phyloP scores from a whole-genome alignment of 2,888 invertebrate species.

The Metacarcinus magister region DNA sequence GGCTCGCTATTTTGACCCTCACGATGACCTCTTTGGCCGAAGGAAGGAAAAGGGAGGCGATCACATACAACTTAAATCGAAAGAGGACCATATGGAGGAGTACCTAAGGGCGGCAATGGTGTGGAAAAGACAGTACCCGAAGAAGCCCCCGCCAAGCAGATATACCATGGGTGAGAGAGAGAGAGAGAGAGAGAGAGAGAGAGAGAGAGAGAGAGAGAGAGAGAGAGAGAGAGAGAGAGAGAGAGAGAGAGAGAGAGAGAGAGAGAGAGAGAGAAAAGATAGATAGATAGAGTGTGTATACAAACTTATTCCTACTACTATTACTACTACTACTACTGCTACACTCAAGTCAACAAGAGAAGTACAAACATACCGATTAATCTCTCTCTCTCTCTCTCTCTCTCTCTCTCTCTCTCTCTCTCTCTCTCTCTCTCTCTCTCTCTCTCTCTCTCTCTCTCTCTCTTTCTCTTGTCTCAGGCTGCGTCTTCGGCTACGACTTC shows the following conservation, averaged over 20 bases:
- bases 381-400: too few species aligned
- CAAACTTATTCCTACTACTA: too few species aligned
- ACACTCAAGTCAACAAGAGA: too few species aligned
- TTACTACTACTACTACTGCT: too few species aligned
- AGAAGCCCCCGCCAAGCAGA: neutral
- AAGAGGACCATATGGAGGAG: neutral
- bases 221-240: neutral
- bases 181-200: constrained; percentile 7
- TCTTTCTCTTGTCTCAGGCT: constrained; percentile 18
- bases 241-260: too few species aligned
- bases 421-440: too few species aligned
- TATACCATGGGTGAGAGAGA: neutral
- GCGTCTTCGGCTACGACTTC: constrained; percentile 66
- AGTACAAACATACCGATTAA: too few species aligned
- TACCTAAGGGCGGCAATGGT: constrained; percentile 52
- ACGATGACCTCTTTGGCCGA: neutral
- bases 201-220: neutral
- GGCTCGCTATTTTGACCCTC: neutral
- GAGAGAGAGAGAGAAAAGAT: too few species aligned
- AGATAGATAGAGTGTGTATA: too few species aligned
- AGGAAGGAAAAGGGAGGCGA: neutral
- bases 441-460: neutral
- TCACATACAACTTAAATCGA: neutral
- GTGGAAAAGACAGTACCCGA: constrained; percentile 42
- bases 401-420: too few species aligned